These are phyloP conservation scores for Argyresthia goedartella DNA, from an alignment of 2,888 invertebrate species.

Conservation along the genomic window DNA sequence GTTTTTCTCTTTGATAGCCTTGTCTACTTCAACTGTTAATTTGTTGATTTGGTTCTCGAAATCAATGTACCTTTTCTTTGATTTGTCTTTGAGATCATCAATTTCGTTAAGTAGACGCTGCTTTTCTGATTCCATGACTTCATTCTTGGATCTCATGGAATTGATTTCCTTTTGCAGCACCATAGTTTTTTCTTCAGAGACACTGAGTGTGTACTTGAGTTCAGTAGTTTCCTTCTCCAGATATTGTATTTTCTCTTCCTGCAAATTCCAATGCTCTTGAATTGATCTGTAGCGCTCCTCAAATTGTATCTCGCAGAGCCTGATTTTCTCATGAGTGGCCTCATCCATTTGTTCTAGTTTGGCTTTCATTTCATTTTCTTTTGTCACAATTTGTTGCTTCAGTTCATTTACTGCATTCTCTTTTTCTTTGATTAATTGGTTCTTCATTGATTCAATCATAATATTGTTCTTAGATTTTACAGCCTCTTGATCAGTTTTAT, in stretches of 20 bases:
- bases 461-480: constrained; percentile 42
- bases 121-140: constrained; percentile 34
- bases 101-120: constrained; percentile 28
- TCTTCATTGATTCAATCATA: constrained; percentile 40
- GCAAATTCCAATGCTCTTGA: constrained; percentile 44
- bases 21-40: constrained; percentile 52
- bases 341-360: constrained; percentile 61
- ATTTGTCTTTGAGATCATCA: constrained; percentile 41
- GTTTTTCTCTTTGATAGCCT: constrained; percentile 59
- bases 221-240: constrained; percentile 46
- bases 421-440: constrained; percentile 44
- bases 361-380: constrained; percentile 55
- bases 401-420: constrained; percentile 41
- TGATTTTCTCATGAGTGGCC: constrained; percentile 51
- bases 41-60: constrained; percentile 56
- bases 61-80: constrained; percentile 41
- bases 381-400: constrained; percentile 34
- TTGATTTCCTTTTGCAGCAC: constrained; percentile 37
- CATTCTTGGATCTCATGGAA: constrained; percentile 35
- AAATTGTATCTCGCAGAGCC: constrained; percentile 60
- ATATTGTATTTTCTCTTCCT: constrained; percentile 37
- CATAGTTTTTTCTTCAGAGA: constrained; percentile 38
- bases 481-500: constrained; percentile 45
- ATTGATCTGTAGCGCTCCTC: constrained; percentile 49
- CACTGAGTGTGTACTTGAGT: constrained; percentile 33